Evolutionary conservation across 2,888 invertebrate species (phyloP).

Genomic region (Rhogogaster chlorosoma): DNA sequence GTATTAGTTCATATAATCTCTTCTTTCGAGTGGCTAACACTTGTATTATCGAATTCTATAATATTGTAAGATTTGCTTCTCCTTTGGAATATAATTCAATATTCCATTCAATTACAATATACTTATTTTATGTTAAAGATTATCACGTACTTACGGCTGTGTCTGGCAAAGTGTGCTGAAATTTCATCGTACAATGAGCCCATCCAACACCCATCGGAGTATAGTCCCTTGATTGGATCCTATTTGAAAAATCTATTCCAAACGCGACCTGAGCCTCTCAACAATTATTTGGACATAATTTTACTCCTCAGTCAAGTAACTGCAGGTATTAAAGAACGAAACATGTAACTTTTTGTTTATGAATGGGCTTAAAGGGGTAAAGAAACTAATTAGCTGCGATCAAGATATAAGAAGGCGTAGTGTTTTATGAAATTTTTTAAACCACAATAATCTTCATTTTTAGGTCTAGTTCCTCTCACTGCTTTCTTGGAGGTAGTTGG

Average conservation of each 20-base stretch:
- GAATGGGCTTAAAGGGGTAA: not conserved
- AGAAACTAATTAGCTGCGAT: not conserved
- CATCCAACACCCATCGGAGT: slow-evolving; percentile 82
- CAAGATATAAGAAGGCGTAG: not conserved
- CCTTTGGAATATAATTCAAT: not conserved
- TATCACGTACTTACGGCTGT: slow-evolving; percentile 89
- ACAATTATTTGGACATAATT: slow-evolving; percentile 85
- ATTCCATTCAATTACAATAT: not conserved
- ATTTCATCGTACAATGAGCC: slow-evolving; percentile 78
- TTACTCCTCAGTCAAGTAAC: slow-evolving; percentile 84
- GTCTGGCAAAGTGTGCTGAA: slow-evolving; percentile 84
- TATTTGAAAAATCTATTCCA: slow-evolving; percentile 82
- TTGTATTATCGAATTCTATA: not conserved
- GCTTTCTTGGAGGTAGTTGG: slow-evolving; percentile 93
- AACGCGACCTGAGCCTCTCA: slow-evolving; percentile 81
- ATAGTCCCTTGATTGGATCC: slow-evolving; percentile 84
- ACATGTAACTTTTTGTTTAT: no score
- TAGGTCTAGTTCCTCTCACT: slow-evolving; percentile 84
- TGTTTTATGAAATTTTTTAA: not conserved
- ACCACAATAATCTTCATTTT: slow-evolving; percentile 54
- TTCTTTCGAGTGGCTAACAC: not conserved
- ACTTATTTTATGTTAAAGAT: slow-evolving; percentile 80
- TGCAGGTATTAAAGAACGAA: slow-evolving; percentile 79
- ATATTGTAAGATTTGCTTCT: not conserved
- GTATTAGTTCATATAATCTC: slow-evolving; percentile 76